Evolutionary conservation across 2,797 vertebrate genomes (phyloP), one percentile per base, ranked within the genome.

Genomic region (Coregonus ussuriensis): DNA sequence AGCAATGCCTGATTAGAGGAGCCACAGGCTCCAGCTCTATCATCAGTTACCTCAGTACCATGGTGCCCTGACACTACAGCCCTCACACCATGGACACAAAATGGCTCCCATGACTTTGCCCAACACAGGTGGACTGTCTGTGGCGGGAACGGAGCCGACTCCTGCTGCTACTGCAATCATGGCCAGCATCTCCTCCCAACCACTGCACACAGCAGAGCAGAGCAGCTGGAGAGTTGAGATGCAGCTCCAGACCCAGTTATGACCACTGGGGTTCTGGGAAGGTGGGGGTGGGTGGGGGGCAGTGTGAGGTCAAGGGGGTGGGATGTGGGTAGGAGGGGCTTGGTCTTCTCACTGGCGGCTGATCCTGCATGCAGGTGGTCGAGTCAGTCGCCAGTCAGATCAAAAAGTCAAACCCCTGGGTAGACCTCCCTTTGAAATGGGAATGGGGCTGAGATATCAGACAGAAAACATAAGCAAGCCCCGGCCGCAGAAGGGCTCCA

Each of bases 391-490:
- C 95, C 95, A 94, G 93, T 89, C 94, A 96, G 96, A 97, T 98
- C 96, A 97, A 96, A 62, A 98, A 98, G 96, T 97, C 97, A 95
- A 94, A 94, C 93, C 93, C 93, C 91, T 95, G 95, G 95, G 95
- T 96, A 96, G 95, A 96, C 96, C 95, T 95, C 92, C 92, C 95
- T 96, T 97, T 97, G 95, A 96, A 96, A 97, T 94, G 95, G 93
- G 94, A 94, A 95, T 95, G 95, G 96, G 94, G 92, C 93, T 93
- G 92, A 95, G 93, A 99, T 98, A 98, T 90, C 92, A 94, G 95
- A 97, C 95, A 92, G 94, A 95, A 95, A 94, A 93, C 91, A 94
- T 94, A 96, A 97, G 95, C 95, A 96, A 93, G 94, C 91, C 91
- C 91, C 87, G 79, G 92, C 92, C 92, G 89, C 93, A 93, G 93